Base-by-base conservation (phyloP, 1,140 invertebrate genomes). In the Heterodera carotae region DNA sequence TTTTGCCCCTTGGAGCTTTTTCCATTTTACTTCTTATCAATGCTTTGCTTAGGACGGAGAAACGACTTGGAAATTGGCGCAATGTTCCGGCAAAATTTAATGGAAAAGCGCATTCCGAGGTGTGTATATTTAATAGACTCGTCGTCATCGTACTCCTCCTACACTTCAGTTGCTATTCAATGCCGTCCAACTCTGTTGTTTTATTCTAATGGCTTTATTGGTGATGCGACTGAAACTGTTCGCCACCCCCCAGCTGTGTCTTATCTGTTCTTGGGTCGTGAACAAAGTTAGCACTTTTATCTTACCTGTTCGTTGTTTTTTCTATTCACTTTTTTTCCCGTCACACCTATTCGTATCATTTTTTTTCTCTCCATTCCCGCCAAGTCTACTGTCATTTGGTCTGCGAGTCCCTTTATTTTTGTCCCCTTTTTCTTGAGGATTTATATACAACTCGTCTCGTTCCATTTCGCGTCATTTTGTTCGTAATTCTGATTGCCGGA, bases 151-250 rank as follows among this genome's bases (percentile, higher is more conserved):
- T 15, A 18, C 33, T 53, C 64, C 62, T 43, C 31, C 3, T 64
- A 31, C 53, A 77, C 75, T 71, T 15, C 22, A 92, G 82, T 84
- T 93, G 18, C 90, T 93, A 4, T 94, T 92, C 85, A 92, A 92
- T 86, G 84, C 92, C 33, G 88, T 92, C 6, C 92, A 93, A 86
- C 88, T 91, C 79, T 85, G 89, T 33, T 91, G 91, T 22, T 94
- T 92, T 84, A 90, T 90, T 4, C 83, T 92, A 0, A 93, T 94
- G 92, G 93, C 93, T 31, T 81, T 90, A 18, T 89, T 94, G 12
- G 91, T 94, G 8, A 94, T 94, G 93, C 90, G 93, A 84, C 86
- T 95, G 56, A 94, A 94, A 87, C 84, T 94, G 27, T 92, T 94
- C 85, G 91, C 93, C 87, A 92, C 92, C 1, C 93, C 93, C 8